Conservation (phyloP, 2,113 vertebrate species). For the Apodemus speciosus region DNA sequence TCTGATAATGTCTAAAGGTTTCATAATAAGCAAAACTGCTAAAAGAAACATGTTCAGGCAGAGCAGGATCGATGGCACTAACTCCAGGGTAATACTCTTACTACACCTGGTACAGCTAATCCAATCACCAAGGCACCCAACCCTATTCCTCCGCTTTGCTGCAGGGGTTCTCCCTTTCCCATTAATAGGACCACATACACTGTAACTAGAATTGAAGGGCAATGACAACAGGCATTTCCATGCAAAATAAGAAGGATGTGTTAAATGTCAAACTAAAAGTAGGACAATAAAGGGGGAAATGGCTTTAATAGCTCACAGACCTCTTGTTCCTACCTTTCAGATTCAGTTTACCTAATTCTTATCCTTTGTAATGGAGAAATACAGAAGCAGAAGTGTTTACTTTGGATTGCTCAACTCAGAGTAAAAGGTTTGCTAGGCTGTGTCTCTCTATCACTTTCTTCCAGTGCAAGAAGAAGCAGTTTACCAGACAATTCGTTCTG, state of each 20-base stretch:
- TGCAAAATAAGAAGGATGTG: background rate
- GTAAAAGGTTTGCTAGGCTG: background rate
- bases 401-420: background rate
- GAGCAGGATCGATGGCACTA: background rate
- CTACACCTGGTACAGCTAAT: background rate
- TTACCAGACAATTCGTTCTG: constrained; percentile 10
- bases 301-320: background rate
- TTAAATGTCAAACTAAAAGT: constrained; percentile 37
- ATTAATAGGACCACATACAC: background rate
- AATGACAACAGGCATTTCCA: background rate
- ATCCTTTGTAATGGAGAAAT: constrained; percentile 2
- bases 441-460: constrained; percentile 18
- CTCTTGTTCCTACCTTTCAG: constrained; percentile 33
- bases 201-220: background rate
- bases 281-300: constrained; percentile 45
- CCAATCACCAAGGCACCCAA: background rate
- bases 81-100: constrained; percentile 46
- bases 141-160: background rate
- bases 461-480: constrained; percentile 47
- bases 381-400: background rate
- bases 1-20: constrained; percentile 44
- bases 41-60: constrained; percentile 50
- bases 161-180: background rate
- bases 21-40: constrained; percentile 56
- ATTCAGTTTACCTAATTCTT: constrained; percentile 45